Base-by-base conservation (phyloP, 2,797 vertebrate species). In the Falco novaeseelandiae region DNA sequence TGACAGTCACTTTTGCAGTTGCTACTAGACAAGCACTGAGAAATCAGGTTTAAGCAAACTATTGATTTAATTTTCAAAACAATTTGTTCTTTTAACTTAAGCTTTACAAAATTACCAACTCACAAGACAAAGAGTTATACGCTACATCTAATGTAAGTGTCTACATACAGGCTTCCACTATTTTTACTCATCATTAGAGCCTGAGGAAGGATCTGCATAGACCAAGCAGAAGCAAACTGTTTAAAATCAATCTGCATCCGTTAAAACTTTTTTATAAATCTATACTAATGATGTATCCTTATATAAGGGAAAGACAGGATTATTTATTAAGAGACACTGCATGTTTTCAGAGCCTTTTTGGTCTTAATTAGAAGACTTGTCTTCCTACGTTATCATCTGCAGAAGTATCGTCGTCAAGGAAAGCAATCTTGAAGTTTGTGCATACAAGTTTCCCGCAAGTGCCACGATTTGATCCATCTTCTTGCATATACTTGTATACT, bases 371-470 rank as follows among this genome's bases (percentile, higher is more conserved):
- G 21, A 79, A 70, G 51, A 77, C 52, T 83, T 66, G 25, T 90
- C 40, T 70, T 95, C 98, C 86, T 97, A 99, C 99, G 34, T 96
- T 97, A 63, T 98, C 98, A 44, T 99, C 98, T 57, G 95, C 69
- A 20, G 96, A 40, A 14, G 93, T 91, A 78, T 99, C 98, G 12
- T 98, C 98, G 2, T 98, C 98, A 90, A 99, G 83, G 95, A 99
- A 99, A 49, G 99, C 97, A 81, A 99, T 98, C 81, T 99, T 99
- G 87, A 99, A 99, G 97, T 99, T 99, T 32, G 99, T 99, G 97
- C 99, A 99, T 55, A 99, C 94, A 0, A 99, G 98, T 21, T 98
- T 99, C 46, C 99, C 99, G 0, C 94, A 99, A 80, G 98, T 91
- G 2, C 99, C 99, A 14, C 97, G 98, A 98, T 98, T 98, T 46